Percentiles rank a stretch among this genome's conserved stretches.
phyloP scores from a whole-genome alignment of 2,888 invertebrate genomes.

The Ophioninae sp. region DNA sequence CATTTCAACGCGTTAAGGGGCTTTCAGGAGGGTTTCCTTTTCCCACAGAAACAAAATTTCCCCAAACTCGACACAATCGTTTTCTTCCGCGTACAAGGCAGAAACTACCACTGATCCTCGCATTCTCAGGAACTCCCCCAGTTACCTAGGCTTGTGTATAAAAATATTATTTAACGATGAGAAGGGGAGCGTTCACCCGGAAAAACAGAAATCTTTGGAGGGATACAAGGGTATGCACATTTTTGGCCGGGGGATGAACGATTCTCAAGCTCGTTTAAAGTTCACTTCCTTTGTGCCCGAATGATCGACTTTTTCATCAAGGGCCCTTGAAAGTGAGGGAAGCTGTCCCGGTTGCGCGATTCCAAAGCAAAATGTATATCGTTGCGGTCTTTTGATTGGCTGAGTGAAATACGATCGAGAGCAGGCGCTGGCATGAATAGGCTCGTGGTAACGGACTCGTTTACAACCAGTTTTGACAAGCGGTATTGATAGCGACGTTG shows the following conservation, averaged over 20 bases:
- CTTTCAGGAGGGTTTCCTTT: conserved; percentile 16
- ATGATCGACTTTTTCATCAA: background rate
- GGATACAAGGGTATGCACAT: conserved; percentile 19
- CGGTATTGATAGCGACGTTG: conserved; percentile 31
- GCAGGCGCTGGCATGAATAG: background rate
- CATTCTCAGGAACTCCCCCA: conserved; percentile 42
- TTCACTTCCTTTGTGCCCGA: background rate
- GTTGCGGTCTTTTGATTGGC: background rate
- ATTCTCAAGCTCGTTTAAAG: conserved; percentile 8
- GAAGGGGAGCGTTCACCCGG: background rate
- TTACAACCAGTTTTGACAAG: conserved; percentile 35
- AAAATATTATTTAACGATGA: background rate
- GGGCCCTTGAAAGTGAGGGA: background rate
- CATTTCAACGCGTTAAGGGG: conserved; percentile 33
- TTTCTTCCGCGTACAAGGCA: conserved; percentile 57
- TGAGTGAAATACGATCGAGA: background rate
- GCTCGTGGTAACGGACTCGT: conserved; percentile 8
- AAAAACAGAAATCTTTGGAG: conserved; percentile 38
- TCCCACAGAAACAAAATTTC: conserved; percentile 18
- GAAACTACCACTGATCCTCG: conserved; percentile 54
- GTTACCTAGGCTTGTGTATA: background rate
- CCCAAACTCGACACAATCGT: conserved; percentile 74
- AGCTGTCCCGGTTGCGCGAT: no score
- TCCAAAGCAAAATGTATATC: background rate
- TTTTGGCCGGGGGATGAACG: conserved; percentile 3